Evolutionary conservation across 2,113 vertebrate species (phyloP).

Genomic region (Phalacrocorax carbo): DNA sequence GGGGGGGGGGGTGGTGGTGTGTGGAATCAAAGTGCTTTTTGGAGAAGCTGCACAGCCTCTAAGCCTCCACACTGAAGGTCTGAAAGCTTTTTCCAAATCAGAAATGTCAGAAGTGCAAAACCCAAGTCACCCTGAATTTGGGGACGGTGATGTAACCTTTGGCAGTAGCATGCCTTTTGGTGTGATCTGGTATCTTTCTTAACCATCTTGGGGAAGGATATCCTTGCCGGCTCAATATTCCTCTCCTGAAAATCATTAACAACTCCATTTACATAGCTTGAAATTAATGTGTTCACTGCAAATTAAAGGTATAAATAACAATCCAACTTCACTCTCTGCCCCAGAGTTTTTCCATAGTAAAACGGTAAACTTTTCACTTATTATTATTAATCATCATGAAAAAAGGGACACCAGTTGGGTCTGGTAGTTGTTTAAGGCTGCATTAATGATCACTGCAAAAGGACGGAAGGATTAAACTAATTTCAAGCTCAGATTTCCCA

Average conservation of each 20-base stretch:
- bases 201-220: background rate
- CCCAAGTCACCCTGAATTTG: background rate
- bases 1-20: too few species aligned
- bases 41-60: background rate
- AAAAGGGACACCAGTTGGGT: background rate
- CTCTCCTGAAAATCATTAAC: background rate
- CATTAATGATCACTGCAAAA: background rate
- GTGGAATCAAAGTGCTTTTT: background rate
- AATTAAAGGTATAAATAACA: background rate
- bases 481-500: background rate
- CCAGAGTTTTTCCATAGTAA: background rate
- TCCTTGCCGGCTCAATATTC: background rate
- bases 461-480: background rate
- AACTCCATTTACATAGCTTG: background rate
- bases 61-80: background rate
- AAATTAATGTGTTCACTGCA: background rate
- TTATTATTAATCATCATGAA: background rate
- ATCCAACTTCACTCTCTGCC: background rate
- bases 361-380: background rate
- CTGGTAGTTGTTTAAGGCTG: background rate
- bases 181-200: background rate
- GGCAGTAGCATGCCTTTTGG: background rate
- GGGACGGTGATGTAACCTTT: background rate
- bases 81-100: background rate
- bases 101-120: background rate